These are phyloP conservation scores for Akabosia matsudoensis DNA, from an alignment of 1,140 invertebrate genomes.

Conservation along the genomic window DNA sequence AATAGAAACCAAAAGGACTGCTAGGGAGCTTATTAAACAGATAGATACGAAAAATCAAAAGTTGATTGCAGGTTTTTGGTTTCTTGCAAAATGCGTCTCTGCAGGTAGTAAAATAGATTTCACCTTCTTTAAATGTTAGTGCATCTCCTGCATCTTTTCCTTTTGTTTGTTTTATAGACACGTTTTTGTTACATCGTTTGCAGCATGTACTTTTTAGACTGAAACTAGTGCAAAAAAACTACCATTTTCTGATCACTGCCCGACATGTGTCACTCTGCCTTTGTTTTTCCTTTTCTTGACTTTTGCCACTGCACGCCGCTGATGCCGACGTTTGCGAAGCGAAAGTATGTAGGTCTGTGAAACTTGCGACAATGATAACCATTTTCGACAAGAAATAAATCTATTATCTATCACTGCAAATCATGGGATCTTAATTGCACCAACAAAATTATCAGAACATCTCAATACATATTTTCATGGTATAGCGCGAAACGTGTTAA, in stretches of 20 bases:
- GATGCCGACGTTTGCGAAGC: not conserved
- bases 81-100: not conserved
- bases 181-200: too few relatives aligned
- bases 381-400: not conserved
- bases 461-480: too few relatives aligned
- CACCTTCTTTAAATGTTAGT: not conserved
- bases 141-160: too few relatives aligned
- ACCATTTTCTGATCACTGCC: not conserved
- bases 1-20: too few relatives aligned
- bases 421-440: not conserved
- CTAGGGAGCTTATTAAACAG: not conserved
- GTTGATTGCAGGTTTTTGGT: not conserved
- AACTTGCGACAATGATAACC: not conserved
- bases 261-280: not conserved
- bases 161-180: too few relatives aligned
- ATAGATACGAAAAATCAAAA: not conserved
- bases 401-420: not conserved
- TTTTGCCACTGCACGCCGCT: not conserved
- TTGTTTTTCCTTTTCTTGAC: not conserved
- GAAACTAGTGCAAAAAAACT: too few relatives aligned
- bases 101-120: not conserved
- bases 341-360: not conserved
- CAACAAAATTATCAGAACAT: too few relatives aligned
- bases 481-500: not conserved
- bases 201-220: too few relatives aligned